Conservation (phyloP, 2,113 vertebrate genomes). For the Bubo blakistoni region DNA sequence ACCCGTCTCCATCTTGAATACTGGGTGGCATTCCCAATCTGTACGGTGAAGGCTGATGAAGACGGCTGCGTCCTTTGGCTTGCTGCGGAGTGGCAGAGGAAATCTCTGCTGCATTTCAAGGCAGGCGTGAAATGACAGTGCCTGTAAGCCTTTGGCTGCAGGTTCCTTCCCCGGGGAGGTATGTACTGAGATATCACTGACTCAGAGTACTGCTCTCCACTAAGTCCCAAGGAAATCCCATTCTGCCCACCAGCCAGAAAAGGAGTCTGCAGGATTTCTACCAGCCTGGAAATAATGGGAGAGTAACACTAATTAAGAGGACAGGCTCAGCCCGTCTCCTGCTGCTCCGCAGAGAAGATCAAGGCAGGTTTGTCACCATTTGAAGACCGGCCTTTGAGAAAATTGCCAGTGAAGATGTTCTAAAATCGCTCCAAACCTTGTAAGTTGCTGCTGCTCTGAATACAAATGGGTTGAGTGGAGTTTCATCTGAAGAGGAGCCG, state of each 20-base stretch:
- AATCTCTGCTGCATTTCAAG: not conserved
- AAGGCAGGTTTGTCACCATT: constrained; percentile 38
- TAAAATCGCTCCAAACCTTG: constrained; percentile 40
- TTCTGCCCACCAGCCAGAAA: constrained; percentile 28
- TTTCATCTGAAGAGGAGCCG: not conserved
- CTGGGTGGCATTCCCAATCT: not conserved
- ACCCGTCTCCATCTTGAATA: not conserved
- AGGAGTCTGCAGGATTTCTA: constrained; percentile 37
- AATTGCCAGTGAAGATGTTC: constrained; percentile 46
- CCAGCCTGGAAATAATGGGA: not conserved
- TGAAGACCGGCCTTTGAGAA: constrained; percentile 67
- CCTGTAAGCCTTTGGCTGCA: not conserved
- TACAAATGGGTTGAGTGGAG: not conserved
- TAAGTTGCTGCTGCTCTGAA: not conserved
- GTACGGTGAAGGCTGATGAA: not conserved
- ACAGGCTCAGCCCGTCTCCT: not conserved
- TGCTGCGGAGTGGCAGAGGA: not conserved
- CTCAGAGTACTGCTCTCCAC: not conserved
- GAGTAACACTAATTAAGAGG: constrained; percentile 35
- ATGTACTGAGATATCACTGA: not conserved
- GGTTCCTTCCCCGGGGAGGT: not conserved
- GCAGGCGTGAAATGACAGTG: not conserved
- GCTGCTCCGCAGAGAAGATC: constrained; percentile 12
- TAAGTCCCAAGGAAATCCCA: constrained; percentile 50
- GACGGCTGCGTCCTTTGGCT: not conserved